Evolutionary conservation across 2,113 vertebrate species (phyloP), one percentile per base, ranked within the genome.

Genomic region (Istiophorus platypterus): DNA sequence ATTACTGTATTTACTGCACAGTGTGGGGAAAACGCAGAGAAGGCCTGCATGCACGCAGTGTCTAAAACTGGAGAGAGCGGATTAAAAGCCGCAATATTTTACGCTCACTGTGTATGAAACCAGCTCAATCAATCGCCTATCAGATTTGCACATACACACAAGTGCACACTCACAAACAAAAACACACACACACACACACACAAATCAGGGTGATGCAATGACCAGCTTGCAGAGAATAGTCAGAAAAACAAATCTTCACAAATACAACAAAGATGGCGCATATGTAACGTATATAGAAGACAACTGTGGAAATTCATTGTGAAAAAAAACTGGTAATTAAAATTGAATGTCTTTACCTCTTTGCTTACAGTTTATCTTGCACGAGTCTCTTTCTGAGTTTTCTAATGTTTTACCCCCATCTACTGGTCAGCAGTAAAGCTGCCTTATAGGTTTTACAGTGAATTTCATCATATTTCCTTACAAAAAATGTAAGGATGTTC

Each of bases 341-440:
- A 51, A 29, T 5, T 71, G 6, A n/a, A 5, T 52, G 51, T 52
- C 1, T 65, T 42, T 72, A 15, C 20, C 42, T 47, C 2, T 72
- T 20, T 51, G 10, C 37, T 78, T 14, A 71, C 6, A 37, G 7
- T 39, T 26, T 27, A 67, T 27, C 67, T 42, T 67, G 17, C 10
- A 34, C n/a, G 34, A 54, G n/a, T 47, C 0, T 45, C 4, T 2
- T n/a, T n/a, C n/a, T n/a, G n/a, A n/a, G 37, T 31, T 79, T 29
- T 66, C 4, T 90, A 57, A 81, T 63, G 34, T 71, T 83, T 66
- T 90, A 79, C 73, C 37, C 2, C 93, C 90, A 88, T 80, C 93
- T 94, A 39, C 63, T 92, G 94, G 93, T 64, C 29, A 63, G 1
- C 2, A 24, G n/a, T 27, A 31, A 12, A 72, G 14, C 65, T 52